Percentiles rank a stretch among this genome's conserved stretches.
These are phyloP conservation scores for Nasonovia ribisnigri DNA, from an alignment of 2,888 invertebrate genomes.

Conservation along the genomic window DNA sequence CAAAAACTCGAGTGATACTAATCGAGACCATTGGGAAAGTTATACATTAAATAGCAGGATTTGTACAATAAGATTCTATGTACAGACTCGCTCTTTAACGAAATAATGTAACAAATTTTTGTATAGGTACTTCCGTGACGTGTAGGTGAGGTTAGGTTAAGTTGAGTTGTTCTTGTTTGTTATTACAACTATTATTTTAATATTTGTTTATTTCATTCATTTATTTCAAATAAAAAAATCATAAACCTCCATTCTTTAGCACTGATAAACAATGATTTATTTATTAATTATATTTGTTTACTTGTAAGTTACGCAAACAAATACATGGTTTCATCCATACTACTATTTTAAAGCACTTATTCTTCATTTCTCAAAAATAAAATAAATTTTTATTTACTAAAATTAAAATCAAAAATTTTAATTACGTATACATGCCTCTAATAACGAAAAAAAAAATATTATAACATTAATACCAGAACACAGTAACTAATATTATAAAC, in stretches of 20 bases:
- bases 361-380: neutral
- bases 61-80: neutral
- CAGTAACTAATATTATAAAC: neutral
- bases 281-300: neutral
- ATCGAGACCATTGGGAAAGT: neutral
- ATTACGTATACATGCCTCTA: neutral
- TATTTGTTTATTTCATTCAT: neutral
- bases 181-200: neutral
- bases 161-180: neutral
- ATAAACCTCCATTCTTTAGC: neutral
- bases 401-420: neutral
- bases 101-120: neutral
- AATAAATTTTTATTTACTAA: neutral
- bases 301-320: neutral
- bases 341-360: neutral
- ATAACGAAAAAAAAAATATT: neutral
- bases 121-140: neutral
- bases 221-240: neutral
- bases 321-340: neutral
- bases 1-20: neutral
- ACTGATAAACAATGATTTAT: neutral
- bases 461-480: neutral
- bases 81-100: neutral
- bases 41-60: neutral
- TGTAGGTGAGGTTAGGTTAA: neutral